phyloP scores from a whole-genome alignment of 2,888 invertebrate species.

The Protonemura montana region DNA sequence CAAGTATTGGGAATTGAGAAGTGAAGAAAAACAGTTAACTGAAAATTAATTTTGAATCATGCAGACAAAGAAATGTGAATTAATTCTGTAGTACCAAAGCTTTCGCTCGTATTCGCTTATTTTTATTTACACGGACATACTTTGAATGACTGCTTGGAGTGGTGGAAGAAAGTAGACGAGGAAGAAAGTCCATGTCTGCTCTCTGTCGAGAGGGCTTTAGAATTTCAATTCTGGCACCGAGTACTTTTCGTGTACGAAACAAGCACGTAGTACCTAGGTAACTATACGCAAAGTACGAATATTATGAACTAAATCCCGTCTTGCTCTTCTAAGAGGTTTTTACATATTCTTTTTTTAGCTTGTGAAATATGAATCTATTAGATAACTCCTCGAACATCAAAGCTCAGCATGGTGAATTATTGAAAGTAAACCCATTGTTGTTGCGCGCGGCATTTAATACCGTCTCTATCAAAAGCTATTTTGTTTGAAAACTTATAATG shows the following conservation, averaged over 20 bases:
- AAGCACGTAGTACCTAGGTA: not conserved
- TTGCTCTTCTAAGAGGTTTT: not conserved
- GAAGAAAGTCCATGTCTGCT: not conserved
- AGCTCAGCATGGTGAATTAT: not conserved
- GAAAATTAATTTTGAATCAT: not conserved
- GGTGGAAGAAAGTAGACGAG: not conserved
- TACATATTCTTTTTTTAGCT: not conserved
- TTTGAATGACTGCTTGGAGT: not conserved
- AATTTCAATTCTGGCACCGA: not conserved
- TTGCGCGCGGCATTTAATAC: conserved; percentile 7
- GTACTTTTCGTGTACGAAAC: not conserved
- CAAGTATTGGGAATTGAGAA: not conserved
- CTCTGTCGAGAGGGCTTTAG: not conserved
- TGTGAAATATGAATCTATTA: not conserved
- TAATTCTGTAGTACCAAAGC: not conserved
- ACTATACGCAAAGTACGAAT: not conserved
- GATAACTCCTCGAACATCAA: not conserved
- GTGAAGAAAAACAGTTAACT: not conserved
- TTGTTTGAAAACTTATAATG: conserved; percentile 19
- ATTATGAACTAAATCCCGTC: not conserved
- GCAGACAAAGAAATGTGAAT: not conserved
- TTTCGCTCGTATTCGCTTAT: not conserved
- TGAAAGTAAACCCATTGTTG: not conserved
- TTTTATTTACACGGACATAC: not conserved
- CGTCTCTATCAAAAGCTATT: conserved; percentile 1